Evolutionary conservation across 1,140 invertebrate genomes (phyloP).

Genomic region (Vollenhovia emeryi): DNA sequence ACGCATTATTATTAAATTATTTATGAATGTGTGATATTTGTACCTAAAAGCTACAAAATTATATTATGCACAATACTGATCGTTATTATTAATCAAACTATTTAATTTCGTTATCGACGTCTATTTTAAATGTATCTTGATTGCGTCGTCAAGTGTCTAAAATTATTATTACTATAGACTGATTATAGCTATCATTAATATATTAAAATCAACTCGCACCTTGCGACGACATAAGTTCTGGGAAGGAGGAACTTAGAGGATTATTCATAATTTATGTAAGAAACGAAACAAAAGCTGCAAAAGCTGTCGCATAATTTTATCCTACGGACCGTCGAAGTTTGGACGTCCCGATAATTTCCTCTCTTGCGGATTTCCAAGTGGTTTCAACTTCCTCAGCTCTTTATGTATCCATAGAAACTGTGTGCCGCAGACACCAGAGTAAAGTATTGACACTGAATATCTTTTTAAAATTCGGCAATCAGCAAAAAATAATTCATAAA

Average conservation of each 20-base stretch:
- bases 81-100: neutral
- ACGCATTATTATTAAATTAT: too few relatives aligned
- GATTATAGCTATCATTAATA: constrained; percentile 43
- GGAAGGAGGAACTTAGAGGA: constrained; percentile 63
- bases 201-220: constrained; percentile 51
- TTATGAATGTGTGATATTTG: neutral
- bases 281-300: constrained; percentile 71
- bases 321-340: constrained; percentile 66
- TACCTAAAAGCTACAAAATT: neutral
- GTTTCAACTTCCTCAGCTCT: constrained; percentile 39
- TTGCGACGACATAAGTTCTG: constrained; percentile 60
- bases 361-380: constrained; percentile 42
- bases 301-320: constrained; percentile 69
- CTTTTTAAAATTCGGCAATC: neutral
- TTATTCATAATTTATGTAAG: constrained; percentile 75
- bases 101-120: neutral
- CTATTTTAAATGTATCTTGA: constrained; percentile 3
- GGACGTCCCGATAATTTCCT: constrained; percentile 66
- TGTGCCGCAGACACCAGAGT: neutral
- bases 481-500: neutral
- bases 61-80: neutral
- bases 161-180: neutral
- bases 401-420: constrained; percentile 34
- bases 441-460: constrained; percentile 17
- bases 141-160: neutral